Conservation (phyloP, 2,797 vertebrate species). For the Synaphobranchus kaupii region DNA sequence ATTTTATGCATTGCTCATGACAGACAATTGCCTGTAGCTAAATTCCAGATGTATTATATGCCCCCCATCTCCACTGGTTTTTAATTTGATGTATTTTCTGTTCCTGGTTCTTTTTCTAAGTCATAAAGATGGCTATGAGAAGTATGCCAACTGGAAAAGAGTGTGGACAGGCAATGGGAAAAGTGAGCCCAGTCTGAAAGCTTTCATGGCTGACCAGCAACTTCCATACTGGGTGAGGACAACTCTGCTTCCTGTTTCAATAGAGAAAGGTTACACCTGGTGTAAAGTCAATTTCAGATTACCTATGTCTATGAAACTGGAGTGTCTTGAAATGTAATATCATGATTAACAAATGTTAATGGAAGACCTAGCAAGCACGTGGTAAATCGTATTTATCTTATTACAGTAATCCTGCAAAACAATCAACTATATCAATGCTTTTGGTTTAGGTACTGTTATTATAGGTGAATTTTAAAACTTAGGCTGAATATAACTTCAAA, state of each 20-base stretch:
- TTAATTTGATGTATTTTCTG: not conserved
- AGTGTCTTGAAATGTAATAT: not conserved
- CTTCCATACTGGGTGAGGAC: conserved; percentile 93
- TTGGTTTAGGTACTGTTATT: too few species aligned
- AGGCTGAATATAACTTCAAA: too few species aligned
- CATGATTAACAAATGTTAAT: not conserved
- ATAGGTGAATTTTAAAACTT: too few species aligned
- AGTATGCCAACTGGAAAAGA: conserved; percentile 89
- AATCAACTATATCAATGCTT: too few species aligned
- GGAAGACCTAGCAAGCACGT: not conserved
- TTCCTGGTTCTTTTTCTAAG: conserved; percentile 58
- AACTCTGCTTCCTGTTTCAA: not conserved
- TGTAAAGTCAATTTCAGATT: not conserved
- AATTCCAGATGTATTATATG: not conserved
- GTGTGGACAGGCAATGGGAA: conserved; percentile 97
- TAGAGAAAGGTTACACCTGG: not conserved
- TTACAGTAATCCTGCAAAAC: too few species aligned
- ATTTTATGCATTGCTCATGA: not conserved
- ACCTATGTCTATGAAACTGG: not conserved
- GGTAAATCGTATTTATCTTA: too few species aligned
- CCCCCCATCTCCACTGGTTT: not conserved
- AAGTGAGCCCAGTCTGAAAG: conserved; percentile 96
- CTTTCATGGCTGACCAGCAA: conserved; percentile 98
- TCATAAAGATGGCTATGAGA: conserved; percentile 97
- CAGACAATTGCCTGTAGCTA: not conserved